phyloP scores from a whole-genome alignment of 2,113 vertebrate genomes.

The Bungarus multicinctus region DNA sequence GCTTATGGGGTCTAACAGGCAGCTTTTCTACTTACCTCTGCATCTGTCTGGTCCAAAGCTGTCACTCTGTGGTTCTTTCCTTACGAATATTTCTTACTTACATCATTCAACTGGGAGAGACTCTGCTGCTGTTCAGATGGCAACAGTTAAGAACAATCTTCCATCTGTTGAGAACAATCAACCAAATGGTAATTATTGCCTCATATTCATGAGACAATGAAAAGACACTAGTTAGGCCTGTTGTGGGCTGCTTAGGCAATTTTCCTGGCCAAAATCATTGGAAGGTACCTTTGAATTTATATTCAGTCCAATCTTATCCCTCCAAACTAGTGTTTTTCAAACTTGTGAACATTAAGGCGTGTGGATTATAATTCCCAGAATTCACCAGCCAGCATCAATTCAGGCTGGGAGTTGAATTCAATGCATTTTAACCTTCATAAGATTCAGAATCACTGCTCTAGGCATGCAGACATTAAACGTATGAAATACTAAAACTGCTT shows the following conservation, averaged over 20 bases:
- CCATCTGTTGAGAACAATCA: background rate
- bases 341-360: background rate
- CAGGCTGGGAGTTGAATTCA: background rate
- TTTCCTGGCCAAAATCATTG: background rate
- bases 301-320: background rate
- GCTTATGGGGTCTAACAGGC: background rate
- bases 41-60: background rate
- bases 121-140: background rate
- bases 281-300: background rate
- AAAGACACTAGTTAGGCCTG: background rate
- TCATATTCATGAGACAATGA: background rate
- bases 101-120: background rate
- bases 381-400: background rate
- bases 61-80: background rate
- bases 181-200: background rate
- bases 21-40: background rate
- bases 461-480: background rate
- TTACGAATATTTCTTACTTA: background rate
- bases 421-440: background rate
- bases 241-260: background rate
- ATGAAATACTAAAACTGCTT: background rate
- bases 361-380: background rate
- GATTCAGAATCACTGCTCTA: background rate
- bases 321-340: background rate
- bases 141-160: background rate